A percentile compares a stretch with the other conserved stretches of the same genome.
Evolutionary conservation across 2,797 vertebrate genomes (phyloP).

Genomic region (Jordanella pulchra): DNA sequence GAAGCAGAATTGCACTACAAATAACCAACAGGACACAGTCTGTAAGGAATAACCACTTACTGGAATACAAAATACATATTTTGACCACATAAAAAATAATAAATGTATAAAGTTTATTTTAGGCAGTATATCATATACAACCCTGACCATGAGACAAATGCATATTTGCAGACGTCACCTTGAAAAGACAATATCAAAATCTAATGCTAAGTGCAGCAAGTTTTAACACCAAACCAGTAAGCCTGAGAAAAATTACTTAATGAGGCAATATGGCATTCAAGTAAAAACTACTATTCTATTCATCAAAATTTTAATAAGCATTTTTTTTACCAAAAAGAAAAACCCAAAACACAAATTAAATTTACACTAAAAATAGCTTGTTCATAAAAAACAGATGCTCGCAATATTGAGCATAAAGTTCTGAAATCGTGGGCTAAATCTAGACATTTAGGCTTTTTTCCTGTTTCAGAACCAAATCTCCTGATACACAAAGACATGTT

Average conservation of each 20-base stretch:
- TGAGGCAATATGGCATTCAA: slow-evolving; percentile 36
- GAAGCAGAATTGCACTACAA: not conserved
- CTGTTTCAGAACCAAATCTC: too few relatives aligned
- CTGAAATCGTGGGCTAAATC: not conserved
- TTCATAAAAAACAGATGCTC: not conserved
- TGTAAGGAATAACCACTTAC: slow-evolving; percentile 5
- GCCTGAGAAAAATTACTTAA: not conserved
- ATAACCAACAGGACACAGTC: not conserved
- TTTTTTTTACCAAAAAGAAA: not conserved
- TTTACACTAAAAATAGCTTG: not conserved
- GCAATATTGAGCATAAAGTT: too few relatives aligned
- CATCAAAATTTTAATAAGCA: not conserved
- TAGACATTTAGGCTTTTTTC: not conserved
- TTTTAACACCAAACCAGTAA: not conserved
- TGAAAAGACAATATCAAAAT: slow-evolving; percentile 8
- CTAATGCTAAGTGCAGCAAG: slow-evolving; percentile 11
- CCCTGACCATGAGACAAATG: slow-evolving; percentile 18
- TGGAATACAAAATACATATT: slow-evolving; percentile 18
- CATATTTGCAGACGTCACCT: not conserved
- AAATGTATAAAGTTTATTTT: slow-evolving; percentile 12
- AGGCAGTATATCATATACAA: slow-evolving; percentile 64
- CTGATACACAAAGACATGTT: too few relatives aligned
- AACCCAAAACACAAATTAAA: not conserved
- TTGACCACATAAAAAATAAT: slow-evolving; percentile 4
- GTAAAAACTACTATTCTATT: slow-evolving; percentile 10